Evolutionary conservation across 2,797 vertebrate species (phyloP).

Genomic region (Trachurus trachurus): DNA sequence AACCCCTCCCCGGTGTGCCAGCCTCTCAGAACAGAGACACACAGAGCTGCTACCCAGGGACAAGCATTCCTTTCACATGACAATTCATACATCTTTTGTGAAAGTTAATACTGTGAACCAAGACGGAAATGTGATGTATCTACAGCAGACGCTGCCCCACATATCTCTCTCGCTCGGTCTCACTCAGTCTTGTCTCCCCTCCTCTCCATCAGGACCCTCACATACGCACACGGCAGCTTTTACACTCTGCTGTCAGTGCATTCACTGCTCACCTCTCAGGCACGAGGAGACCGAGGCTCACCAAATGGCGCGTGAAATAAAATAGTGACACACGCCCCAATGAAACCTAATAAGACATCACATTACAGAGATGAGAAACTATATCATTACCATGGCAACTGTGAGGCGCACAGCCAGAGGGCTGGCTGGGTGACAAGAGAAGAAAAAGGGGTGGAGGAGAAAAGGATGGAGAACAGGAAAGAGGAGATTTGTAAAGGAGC

Average conservation of each 20-base stretch:
- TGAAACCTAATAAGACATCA: conserved; percentile 86
- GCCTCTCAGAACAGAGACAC: conserved; percentile 54
- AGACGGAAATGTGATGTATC: conserved; percentile 30
- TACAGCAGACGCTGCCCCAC: conserved; percentile 40
- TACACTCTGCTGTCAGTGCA: conserved; percentile 39
- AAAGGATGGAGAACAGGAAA: conserved; percentile 58
- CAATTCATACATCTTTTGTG: conserved; percentile 52
- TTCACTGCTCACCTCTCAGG: conserved; percentile 73
- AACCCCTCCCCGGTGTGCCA: conserved; percentile 68
- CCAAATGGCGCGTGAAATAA: conserved; percentile 86
- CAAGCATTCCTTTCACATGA: conserved; percentile 41
- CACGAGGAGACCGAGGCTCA: conserved; percentile 59
- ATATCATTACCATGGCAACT: conserved; percentile 87
- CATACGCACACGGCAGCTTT: conserved; percentile 34
- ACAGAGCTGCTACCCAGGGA: conserved; percentile 54
- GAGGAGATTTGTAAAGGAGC: conserved; percentile 58
- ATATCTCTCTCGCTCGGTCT: conserved; percentile 49
- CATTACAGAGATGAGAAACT: conserved; percentile 85
- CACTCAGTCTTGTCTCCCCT: conserved; percentile 45
- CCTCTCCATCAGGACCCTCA: conserved; percentile 50
- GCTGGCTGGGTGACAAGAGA: conserved; percentile 78
- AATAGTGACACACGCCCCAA: conserved; percentile 82
- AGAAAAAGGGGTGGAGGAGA: conserved; percentile 65
- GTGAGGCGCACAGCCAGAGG: conserved; percentile 77
- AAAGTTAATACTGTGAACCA: conserved; percentile 39